Base-by-base conservation (phyloP, 2,888 invertebrate species). In the Drosophila putrida region DNA sequence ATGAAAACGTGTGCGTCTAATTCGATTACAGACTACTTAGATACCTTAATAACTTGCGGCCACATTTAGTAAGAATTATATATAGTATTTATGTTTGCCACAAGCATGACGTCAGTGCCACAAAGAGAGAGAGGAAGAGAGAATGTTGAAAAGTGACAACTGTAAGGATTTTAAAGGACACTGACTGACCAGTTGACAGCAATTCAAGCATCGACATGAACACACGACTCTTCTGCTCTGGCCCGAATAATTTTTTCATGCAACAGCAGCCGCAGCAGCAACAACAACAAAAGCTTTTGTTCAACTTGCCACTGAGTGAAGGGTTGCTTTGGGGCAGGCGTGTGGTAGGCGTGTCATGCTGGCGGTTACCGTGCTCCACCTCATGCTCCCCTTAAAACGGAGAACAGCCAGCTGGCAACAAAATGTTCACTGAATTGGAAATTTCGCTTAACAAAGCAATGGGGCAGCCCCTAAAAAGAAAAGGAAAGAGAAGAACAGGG, bases 391-490 rank as follows among this genome's bases (percentile, higher is more conserved):
- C 54, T 9, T 11, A 38, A 38, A 33, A n/a, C 1, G 11, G 15
- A n/a, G n/a, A 31, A 44, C 60, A 64, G 55, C 68, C 69, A 77
- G 51, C 76, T 69, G 77, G 65, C 46, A 75, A 74, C 86, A 86
- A 84, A 86, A 76, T 71, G 85, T 82, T 85, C 88, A 87, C 73
- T 85, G 85, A 85, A 76, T 85, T 84, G 85, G 88, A 85, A 85
- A 87, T 82, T 87, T 76, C 62, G 75, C 82, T 82, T 75, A 85
- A 75, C 72, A 75, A 75, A 75, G 64, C 81, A 57, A 27, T 36
- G 44, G 36, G 15, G 27, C 20, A 36, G 25, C n/a, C 5, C 25
- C 43, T n/a, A n/a, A 38, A 6, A 27, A 2, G 44, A 28, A 13
- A 13, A 66, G 33, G 35, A 11, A n/a, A n/a, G n/a, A n/a, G n/a